These are phyloP conservation scores for Chorisops tibialis DNA, from an alignment of 2,888 invertebrate genomes.

Conservation along the genomic window DNA sequence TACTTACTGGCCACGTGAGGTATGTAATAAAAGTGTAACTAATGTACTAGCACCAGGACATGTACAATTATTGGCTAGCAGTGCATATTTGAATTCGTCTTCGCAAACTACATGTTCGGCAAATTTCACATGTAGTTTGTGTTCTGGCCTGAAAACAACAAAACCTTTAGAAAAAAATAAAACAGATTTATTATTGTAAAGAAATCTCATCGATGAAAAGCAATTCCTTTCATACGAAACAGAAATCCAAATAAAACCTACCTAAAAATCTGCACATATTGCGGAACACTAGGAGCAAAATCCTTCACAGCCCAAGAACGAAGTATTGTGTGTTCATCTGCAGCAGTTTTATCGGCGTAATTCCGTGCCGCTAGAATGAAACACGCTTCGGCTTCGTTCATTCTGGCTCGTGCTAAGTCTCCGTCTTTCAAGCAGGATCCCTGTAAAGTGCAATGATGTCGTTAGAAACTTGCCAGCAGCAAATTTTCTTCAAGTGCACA, in stretches of 20 bases:
- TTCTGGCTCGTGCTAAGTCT: constrained; percentile 89
- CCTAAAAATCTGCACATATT: constrained; percentile 94
- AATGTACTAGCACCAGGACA: constrained; percentile 97
- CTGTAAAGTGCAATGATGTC: constrained; percentile 52
- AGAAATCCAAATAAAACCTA: constrained; percentile 35
- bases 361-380: constrained; percentile 95
- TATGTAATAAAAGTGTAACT: constrained; percentile 91
- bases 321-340: constrained; percentile 74
- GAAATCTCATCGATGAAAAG: neutral
- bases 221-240: neutral
- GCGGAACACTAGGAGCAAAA: constrained; percentile 93
- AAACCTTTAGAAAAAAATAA: neutral
- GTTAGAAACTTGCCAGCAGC: too few species aligned
- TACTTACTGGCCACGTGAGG: constrained; percentile 96
- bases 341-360: constrained; percentile 94
- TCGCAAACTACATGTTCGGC: constrained; percentile 98
- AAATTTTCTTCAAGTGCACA: too few species aligned
- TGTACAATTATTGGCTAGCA: constrained; percentile 96
- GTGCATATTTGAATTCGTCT: constrained; percentile 97
- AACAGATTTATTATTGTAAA: neutral
- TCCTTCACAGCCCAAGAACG: constrained; percentile 98
- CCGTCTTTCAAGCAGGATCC: constrained; percentile 96
- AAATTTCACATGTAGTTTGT: constrained; percentile 97
- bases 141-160: constrained; percentile 71
- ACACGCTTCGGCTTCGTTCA: constrained; percentile 97